phyloP scores from a whole-genome alignment of 2,113 vertebrate genomes.

The Brachypodius melanocephalos region DNA sequence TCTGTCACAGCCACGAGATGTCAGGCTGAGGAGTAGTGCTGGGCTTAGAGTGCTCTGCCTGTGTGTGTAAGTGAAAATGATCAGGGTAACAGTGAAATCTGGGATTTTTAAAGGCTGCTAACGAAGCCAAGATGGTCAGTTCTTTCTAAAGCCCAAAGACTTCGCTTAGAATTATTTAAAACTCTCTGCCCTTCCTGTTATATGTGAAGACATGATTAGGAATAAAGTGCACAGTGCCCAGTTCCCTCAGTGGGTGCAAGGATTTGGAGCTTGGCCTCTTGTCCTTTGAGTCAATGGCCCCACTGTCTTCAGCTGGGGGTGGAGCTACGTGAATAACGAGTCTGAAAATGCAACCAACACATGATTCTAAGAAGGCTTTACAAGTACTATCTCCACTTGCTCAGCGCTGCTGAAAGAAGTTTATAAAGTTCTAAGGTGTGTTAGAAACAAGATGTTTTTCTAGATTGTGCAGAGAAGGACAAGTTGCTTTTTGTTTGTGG shows the following conservation, averaged over 20 bases:
- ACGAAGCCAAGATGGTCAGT: not conserved
- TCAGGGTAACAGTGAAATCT: not conserved
- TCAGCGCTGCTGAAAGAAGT: not conserved
- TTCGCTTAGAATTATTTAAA: not conserved
- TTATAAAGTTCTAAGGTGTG: not conserved
- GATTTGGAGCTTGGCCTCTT: not conserved
- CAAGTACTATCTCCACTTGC: not conserved
- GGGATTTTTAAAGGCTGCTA: not conserved
- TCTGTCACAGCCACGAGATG: conserved; percentile 67
- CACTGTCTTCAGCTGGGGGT: not conserved
- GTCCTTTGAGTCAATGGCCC: not conserved
- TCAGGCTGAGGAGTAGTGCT: conserved; percentile 40
- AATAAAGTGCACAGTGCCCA: not conserved
- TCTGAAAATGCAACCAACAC: not conserved
- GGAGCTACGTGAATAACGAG: not conserved
- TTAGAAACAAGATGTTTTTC: not conserved
- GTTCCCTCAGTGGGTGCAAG: too few relatives aligned
- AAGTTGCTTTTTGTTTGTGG: not conserved
- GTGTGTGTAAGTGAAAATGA: not conserved
- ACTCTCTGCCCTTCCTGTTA: not conserved
- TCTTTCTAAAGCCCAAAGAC: not conserved
- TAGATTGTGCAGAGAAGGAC: not conserved
- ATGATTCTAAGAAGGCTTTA: not conserved
- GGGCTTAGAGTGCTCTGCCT: accelerated
- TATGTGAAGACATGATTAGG: not conserved